A percentile compares a stretch with the other conserved stretches of the same genome.
phyloP scores from a whole-genome alignment of 2,113 vertebrate species.

The Ptilonorhynchus violaceus region DNA sequence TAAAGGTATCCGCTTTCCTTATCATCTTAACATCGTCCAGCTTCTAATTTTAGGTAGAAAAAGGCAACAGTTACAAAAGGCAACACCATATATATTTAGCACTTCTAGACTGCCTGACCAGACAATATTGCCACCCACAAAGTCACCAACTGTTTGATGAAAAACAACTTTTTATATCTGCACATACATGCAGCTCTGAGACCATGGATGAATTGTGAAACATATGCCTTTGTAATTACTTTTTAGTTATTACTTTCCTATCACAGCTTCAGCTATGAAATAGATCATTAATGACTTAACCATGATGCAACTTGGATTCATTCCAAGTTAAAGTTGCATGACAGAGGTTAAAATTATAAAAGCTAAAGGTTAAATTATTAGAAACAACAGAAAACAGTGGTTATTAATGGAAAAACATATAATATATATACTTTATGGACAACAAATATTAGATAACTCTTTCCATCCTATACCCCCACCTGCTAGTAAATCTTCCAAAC shows the following conservation, averaged over 20 bases:
- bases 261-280: neutral
- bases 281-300: neutral
- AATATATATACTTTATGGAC: neutral
- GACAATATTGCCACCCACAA: neutral
- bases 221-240: neutral
- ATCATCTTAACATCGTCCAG: too few species aligned
- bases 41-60: too few species aligned
- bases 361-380: neutral
- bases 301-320: neutral
- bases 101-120: neutral
- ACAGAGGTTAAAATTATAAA: neutral
- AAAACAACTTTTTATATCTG: neutral
- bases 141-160: neutral
- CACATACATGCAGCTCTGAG: neutral
- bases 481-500: neutral
- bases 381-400: neutral
- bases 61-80: too few species aligned
- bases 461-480: neutral
- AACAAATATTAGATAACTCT: neutral
- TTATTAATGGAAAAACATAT: neutral
- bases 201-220: neutral
- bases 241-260: neutral
- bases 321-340: neutral
- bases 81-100: neutral
- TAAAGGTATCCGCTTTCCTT: too few species aligned